Evolutionary conservation across 1,140 invertebrate genomes (phyloP), one percentile per base, ranked within the genome.

Genomic region (Microplitis demolitor): DNA sequence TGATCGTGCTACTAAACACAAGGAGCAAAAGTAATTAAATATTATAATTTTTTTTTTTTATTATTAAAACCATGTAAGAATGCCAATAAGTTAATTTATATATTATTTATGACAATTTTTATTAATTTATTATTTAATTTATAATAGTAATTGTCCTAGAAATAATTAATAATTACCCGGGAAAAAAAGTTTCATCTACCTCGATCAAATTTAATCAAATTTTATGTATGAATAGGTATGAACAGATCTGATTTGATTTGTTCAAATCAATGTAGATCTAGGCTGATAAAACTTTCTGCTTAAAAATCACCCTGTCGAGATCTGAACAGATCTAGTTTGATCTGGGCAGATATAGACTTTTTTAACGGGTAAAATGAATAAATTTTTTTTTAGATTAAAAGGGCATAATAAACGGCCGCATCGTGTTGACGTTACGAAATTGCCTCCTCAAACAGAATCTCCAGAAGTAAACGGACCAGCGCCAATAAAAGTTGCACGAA

Each of bases 341-440:
- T 24, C 24, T 24, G 24, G 24, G 24, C 24, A 24, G 24, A 24
- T 24, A 24, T 34, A 24, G 53, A 37, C 53, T n/a, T n/a, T n/a
- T n/a, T n/a, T n/a, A n/a, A n/a, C n/a, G n/a, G n/a, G n/a, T n/a
- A 3, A 56, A 56, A 13, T 58, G 16, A 61, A 51, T 63, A 14
- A 53, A 45, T 54, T 39, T 72, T 60, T 67, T 78, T 80, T 37
- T 50, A 92, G 91, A 81, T 85, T 89, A 13, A 91, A 92, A 84
- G 88, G 89, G 74, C 91, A 92, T 79, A 92, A 90, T 83, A 94
- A 93, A 80, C 89, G 92, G 77, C 92, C 93, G 11, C 91, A 92
- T 79, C 90, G 92, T 77, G 90, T 91, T 8, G 93, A 92, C 79
- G 91, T 92, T 53, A 92, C 91, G 69, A 94, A 93, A 84, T 79